Evolutionary conservation across 2,888 invertebrate species (phyloP).

Genomic region (Parasteatoda lunata): DNA sequence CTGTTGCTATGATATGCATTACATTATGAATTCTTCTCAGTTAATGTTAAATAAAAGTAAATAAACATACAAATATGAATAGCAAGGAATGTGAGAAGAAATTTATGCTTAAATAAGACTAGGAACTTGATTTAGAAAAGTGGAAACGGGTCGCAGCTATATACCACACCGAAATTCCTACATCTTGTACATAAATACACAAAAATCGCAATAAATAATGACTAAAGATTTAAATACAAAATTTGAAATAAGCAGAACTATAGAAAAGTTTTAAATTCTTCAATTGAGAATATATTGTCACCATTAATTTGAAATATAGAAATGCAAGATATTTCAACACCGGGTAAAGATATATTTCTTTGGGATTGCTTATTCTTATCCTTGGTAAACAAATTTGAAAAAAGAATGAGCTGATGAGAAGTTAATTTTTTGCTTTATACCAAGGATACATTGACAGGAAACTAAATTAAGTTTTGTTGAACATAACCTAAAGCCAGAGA

Average conservation of each 20-base stretch:
- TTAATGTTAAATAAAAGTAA: conserved; percentile 55
- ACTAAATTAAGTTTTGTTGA: no score
- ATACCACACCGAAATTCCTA: background rate
- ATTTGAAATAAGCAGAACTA: background rate
- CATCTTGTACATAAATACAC: background rate
- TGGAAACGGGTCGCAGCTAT: background rate
- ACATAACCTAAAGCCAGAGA: background rate
- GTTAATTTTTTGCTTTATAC: no score
- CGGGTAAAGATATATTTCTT: background rate
- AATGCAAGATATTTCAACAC: background rate
- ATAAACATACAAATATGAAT: conserved; percentile 54
- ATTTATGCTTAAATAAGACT: conserved; percentile 42
- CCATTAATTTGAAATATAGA: background rate
- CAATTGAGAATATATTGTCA: background rate
- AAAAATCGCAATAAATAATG: background rate
- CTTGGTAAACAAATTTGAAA: background rate
- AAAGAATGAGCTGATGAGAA: background rate
- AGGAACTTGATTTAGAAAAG: conserved; percentile 50
- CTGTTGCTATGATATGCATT: no score
- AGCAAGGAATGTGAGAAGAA: conserved; percentile 59
- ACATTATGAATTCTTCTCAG: background rate
- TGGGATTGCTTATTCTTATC: background rate
- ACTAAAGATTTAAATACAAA: background rate
- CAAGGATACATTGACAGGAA: no score
- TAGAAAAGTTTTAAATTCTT: background rate